Percentiles rank a stretch among this genome's conserved stretches.
These are phyloP conservation scores for Plectropomus leopardus DNA, from an alignment of 2,113 vertebrate species.

Conservation along the genomic window DNA sequence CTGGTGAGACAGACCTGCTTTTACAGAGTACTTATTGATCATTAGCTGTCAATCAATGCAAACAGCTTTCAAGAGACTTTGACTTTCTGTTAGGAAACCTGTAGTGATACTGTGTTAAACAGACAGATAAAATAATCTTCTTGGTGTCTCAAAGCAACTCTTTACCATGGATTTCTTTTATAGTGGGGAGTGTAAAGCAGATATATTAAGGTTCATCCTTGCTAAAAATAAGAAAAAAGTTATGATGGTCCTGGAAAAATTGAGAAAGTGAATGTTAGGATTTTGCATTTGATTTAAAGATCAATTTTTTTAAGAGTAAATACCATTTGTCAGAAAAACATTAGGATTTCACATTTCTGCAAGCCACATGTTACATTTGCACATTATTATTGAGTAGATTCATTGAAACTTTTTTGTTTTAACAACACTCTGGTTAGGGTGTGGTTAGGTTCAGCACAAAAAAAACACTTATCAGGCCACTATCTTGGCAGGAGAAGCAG, in stretches of 20 bases:
- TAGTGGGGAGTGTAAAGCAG: not conserved
- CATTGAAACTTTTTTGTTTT: no score
- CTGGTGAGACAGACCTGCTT: slow-evolving; percentile 25
- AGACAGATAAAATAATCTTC: slow-evolving; percentile 33
- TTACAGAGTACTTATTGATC: slow-evolving; percentile 47
- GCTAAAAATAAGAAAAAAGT: not conserved
- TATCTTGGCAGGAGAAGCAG: no score
- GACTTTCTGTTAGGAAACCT: slow-evolving; percentile 18
- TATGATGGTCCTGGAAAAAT: not conserved
- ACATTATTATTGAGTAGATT: no score
- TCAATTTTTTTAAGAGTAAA: no score
- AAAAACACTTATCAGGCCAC: no score
- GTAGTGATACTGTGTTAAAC: slow-evolving; percentile 34
- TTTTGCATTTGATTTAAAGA: not conserved
- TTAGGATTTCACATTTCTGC: no score
- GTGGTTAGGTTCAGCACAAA: no score
- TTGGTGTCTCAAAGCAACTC: slow-evolving; percentile 7
- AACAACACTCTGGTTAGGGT: no score
- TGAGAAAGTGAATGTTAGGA: not conserved
- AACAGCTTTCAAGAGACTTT: slow-evolving; percentile 43
- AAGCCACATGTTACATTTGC: no score
- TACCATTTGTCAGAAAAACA: no score
- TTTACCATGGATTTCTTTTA: not conserved
- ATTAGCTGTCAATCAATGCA: slow-evolving; percentile 51
- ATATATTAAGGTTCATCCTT: not conserved